A percentile compares a stretch with the other conserved stretches of the same genome.
These are phyloP conservation scores for Colostygia pectinataria DNA, from an alignment of 2,888 invertebrate species.

Conservation along the genomic window DNA sequence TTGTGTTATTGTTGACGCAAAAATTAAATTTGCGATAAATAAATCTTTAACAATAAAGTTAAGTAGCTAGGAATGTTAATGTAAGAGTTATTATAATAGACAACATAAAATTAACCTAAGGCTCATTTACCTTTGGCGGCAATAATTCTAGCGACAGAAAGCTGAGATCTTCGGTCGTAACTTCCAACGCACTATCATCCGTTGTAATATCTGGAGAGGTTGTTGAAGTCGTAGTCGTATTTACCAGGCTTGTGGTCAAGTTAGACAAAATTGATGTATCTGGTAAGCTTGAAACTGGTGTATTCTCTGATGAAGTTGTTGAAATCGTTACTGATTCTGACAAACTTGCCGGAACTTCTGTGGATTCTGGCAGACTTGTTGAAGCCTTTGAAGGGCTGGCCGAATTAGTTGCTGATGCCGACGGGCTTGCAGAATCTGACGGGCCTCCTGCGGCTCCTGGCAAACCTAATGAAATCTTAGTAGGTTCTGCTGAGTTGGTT, in stretches of 20 bases:
- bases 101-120: background rate
- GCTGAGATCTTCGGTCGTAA: slow-evolving; percentile 18
- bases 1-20: too few species aligned
- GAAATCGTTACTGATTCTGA: background rate
- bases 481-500: too few species aligned
- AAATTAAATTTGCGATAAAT: too few species aligned
- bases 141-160: slow-evolving; percentile 39
- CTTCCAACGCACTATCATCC: background rate
- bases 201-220: background rate
- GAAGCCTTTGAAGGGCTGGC: background rate
- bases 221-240: background rate
- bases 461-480: too few species aligned
- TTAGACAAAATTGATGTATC: background rate
- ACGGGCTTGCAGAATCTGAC: background rate
- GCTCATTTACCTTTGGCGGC: slow-evolving; percentile 49
- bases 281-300: background rate
- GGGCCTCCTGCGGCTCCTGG: background rate
- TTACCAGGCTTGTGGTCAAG: background rate
- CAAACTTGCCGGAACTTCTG: background rate
- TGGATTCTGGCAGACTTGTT: background rate
- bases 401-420: background rate
- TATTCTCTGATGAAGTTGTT: too few species aligned
- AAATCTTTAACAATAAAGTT: too few species aligned
- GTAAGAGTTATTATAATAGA: too few species aligned
- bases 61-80: too few species aligned